Base-by-base conservation (phyloP, 2,888 invertebrate genomes). In the Spodoptera exigua region DNA sequence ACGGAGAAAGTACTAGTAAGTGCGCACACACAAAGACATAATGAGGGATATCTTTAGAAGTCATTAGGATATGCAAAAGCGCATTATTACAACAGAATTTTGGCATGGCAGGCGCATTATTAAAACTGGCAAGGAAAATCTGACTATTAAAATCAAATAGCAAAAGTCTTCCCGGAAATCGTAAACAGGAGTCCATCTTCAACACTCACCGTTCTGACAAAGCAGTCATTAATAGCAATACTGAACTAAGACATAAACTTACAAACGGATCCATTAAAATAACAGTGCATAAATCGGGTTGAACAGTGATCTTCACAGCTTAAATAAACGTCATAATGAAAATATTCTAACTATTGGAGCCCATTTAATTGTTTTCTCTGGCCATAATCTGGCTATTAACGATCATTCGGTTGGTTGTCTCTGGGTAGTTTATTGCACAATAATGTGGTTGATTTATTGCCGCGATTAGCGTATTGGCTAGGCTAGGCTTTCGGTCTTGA, bases 281-380 rank as follows among this genome's bases (percentile, higher is more conserved):
- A 84, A 86, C 84, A 83, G 58, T 74, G 78, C 82, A 82, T 87
- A 88, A 89, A 88, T 86, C 80, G 71, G 79, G 78, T 79, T 77
- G 72, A 82, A 84, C 83, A 82, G 81, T 83, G 87, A 88, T 89
- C 89, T 87, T 84, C 86, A 80, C 74, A 76, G 82, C 74, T 76
- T 69, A 79, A 79, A 80, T 79, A 77, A 72, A 70, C 75, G 72
- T 70, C 74, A 80, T 87, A 87, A 88, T 88, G 88, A 86, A 87
- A 89, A 86, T 85, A 84, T 88, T 89, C 85, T 65, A 77, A 71
- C 77, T 73, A 84, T 86, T 81, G 84, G 84, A 85, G 78, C 80
- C 83, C 71, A 74, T 83, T 86, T 84, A 79, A 89, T 89, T 89
- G 88, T 88, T 87, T 88, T 84, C 83, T 63, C 78, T 78, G 70